Percentiles rank a stretch among this genome's conserved stretches.
Evolutionary conservation across 2,888 invertebrate genomes (phyloP).

Genomic region (Silvanus unidentatus): DNA sequence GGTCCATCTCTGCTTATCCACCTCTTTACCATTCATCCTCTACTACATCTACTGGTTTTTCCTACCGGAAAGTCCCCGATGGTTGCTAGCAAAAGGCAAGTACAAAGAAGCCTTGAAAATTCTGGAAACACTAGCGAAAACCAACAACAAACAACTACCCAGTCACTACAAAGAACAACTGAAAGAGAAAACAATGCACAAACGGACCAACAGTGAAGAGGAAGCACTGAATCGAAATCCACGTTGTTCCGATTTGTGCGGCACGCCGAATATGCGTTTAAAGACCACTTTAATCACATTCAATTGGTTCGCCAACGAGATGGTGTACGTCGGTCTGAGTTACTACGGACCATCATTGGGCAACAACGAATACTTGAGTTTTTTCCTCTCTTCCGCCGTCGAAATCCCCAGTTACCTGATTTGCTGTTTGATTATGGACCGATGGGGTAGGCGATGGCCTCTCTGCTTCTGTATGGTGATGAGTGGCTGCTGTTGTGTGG

Average conservation of each 20-base stretch:
- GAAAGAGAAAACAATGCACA: slow-evolving; percentile 62
- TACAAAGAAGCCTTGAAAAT: slow-evolving; percentile 77
- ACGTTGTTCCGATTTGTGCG: slow-evolving; percentile 56
- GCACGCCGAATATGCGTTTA: slow-evolving; percentile 82
- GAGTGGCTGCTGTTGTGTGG: slow-evolving; percentile 78
- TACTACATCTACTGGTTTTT: slow-evolving; percentile 83
- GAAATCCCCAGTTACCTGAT: slow-evolving; percentile 85
- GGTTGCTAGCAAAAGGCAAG: slow-evolving; percentile 74
- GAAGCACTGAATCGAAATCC: slow-evolving; percentile 48
- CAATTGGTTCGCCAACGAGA: slow-evolving; percentile 90
- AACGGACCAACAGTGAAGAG: slow-evolving; percentile 53
- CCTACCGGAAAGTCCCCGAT: slow-evolving; percentile 85
- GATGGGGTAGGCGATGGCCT: slow-evolving; percentile 83
- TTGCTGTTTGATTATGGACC: slow-evolving; percentile 86
- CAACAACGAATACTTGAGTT: slow-evolving; percentile 81
- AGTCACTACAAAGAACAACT: slow-evolving; percentile 65
- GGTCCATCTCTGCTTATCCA: slow-evolving; percentile 72
- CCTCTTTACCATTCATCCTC: slow-evolving; percentile 77
- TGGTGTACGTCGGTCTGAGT: slow-evolving; percentile 85
- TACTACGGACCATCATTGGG: slow-evolving; percentile 88
- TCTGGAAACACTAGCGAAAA: slow-evolving; percentile 68
- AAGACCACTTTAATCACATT: slow-evolving; percentile 81
- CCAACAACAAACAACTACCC: slow-evolving; percentile 73
- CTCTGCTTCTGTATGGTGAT: slow-evolving; percentile 78
- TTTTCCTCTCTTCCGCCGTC: slow-evolving; percentile 78